Evolutionary conservation across 2,113 vertebrate species (phyloP), one percentile per base, ranked within the genome.

Genomic region (Melanostigma gelatinosum): DNA sequence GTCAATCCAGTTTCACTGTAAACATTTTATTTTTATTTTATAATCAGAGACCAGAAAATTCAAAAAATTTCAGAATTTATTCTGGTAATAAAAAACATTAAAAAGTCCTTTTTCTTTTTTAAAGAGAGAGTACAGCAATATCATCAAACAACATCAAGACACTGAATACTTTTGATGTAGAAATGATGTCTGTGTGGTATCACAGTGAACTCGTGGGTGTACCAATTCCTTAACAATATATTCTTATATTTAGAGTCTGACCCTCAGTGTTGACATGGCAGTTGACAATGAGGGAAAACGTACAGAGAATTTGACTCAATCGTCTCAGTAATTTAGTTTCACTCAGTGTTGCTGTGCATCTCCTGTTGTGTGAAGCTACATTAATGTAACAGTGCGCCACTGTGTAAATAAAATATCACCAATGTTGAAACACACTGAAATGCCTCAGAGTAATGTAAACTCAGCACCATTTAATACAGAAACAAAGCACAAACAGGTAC

Each of bases 61-160:
- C 24, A 24, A 24, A 24, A 1, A 24, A 24, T 24, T 24, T 24
- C 24, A 24, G 24, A 24, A 29, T 91, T 87, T 89, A 91, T 91
- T 90, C 15, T 55, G 15, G 2, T 85, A 34, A 83, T 68, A 82
- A 3, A 86, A 84, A 86, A 87, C 68, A 79, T 32, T 3, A 32
- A 32, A 32, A 32, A 3, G 29, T 32, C 29, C 29, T 3, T 32
- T 32, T 32, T 32, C 2, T 32, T 32, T n/a, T 0, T 76, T 57
- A 38, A 10, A 61, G n/a, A 67, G 4, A 61, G 9, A 22, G 11
- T 22, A 78, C n/a, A 72, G 46, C 15, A 70, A 61, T 46, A 6
- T 58, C 44, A 46, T 8, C 29, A 61, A 50, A 80, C 32, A 50
- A 80, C 32, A 66, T 79, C 44, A 62, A 46, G 15, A 80, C 63